Evolutionary conservation across 2,888 invertebrate genomes (phyloP).

Genomic region (Andrena minutula): DNA sequence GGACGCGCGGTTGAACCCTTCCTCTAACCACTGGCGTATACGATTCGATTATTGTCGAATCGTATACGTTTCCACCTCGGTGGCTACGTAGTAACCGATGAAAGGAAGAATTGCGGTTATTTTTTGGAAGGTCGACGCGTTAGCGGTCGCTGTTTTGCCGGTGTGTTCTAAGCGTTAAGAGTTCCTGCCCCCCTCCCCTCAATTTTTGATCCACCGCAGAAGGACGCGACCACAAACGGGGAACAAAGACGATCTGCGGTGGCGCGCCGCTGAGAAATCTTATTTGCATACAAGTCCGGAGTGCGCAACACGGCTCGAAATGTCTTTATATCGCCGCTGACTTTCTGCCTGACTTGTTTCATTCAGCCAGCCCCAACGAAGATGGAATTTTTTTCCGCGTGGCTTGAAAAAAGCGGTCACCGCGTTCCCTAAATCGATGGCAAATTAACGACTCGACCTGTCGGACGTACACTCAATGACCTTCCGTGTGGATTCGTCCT

Average conservation of each 20-base stretch:
- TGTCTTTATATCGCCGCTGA: slow-evolving; percentile 55
- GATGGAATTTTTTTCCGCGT: slow-evolving; percentile 23
- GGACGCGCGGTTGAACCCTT: slow-evolving; percentile 13
- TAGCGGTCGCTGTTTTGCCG: slow-evolving; percentile 46
- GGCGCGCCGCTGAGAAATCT: slow-evolving; percentile 47
- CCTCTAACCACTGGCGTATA: neutral
- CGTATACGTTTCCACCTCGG: slow-evolving; percentile 49
- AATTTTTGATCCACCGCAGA: neutral
- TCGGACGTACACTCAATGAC: slow-evolving; percentile 9
- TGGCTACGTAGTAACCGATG: slow-evolving; percentile 8
- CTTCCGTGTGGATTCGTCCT: slow-evolving; percentile 44
- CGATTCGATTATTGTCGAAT: too few relatives aligned
- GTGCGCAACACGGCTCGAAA: slow-evolving; percentile 38
- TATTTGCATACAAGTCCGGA: slow-evolving; percentile 58
- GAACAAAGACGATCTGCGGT: slow-evolving; percentile 49
- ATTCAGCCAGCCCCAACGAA: slow-evolving; percentile 19
- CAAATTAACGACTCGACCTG: slow-evolving; percentile 12
- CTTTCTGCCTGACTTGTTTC: slow-evolving; percentile 57
- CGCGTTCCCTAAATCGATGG: slow-evolving; percentile 3
- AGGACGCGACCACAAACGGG: slow-evolving; percentile 18
- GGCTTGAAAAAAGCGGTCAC: slow-evolving; percentile 3
- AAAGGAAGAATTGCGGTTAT: slow-evolving; percentile 19
- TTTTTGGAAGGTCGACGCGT: slow-evolving; percentile 25
- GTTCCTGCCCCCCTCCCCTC: neutral
- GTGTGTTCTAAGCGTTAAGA: slow-evolving; percentile 43